phyloP scores from a whole-genome alignment of 2,797 vertebrate species.

The Spheniscus humboldti region DNA sequence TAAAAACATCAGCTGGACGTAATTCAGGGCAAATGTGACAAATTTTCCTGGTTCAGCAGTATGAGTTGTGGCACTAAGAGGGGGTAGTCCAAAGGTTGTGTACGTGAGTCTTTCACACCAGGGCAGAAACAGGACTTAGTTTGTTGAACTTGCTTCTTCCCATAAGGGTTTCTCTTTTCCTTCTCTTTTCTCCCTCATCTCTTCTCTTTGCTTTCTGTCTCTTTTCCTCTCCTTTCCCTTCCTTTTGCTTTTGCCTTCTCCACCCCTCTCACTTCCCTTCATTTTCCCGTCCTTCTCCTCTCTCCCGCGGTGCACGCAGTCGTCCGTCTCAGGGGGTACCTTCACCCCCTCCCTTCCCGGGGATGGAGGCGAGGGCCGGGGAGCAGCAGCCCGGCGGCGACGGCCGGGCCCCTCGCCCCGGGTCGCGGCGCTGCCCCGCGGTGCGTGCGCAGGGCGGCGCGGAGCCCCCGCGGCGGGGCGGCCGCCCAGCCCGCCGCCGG shows the following conservation, averaged over 20 bases:
- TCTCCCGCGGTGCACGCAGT: neutral
- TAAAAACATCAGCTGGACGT: neutral
- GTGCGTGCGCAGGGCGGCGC: neutral
- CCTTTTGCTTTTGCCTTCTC: neutral
- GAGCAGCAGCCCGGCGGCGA: rapidly evolving
- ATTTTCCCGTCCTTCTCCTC: neutral
- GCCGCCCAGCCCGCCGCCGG: neutral
- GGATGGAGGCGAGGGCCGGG: neutral
- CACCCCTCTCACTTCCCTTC: neutral
- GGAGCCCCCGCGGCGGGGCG: neutral
- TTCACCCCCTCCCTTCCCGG: no score
- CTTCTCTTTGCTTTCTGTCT: neutral
- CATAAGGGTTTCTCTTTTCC: neutral
- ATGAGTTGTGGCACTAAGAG: neutral
- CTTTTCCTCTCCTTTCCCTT: neutral
- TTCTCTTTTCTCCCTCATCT: neutral
- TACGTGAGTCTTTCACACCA: neutral
- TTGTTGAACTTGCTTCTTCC: neutral
- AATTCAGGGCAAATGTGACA: neutral
- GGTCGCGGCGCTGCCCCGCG: neutral
- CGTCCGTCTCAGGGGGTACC: neutral
- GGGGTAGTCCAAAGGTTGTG: neutral
- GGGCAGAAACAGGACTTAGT: neutral
- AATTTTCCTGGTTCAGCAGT: neutral
- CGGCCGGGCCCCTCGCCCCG: neutral